phyloP scores from a whole-genome alignment of 2,797 vertebrate genomes.

The Phataginus tetradactyla region DNA sequence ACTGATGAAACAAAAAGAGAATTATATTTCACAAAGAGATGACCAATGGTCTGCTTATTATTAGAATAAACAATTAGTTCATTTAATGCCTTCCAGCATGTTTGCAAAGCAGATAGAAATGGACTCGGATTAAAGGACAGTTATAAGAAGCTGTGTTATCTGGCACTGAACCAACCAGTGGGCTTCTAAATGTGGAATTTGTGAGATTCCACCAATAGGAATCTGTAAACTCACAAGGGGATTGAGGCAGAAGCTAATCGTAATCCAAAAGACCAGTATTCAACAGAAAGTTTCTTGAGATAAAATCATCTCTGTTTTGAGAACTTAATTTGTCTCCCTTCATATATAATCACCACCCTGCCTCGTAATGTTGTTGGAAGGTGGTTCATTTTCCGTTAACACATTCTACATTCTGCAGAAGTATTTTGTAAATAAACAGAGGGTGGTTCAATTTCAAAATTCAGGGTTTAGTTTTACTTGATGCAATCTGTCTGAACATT shows the following conservation, averaged over 20 bases:
- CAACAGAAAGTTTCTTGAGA: conserved; percentile 39
- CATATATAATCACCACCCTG: not conserved
- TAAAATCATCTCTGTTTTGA: conserved; percentile 5
- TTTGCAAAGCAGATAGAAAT: conserved; percentile 46
- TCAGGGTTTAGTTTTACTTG: not conserved
- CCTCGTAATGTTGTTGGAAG: not conserved
- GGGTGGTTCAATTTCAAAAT: not conserved
- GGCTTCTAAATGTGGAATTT: conserved; percentile 27
- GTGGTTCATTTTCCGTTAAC: not conserved
- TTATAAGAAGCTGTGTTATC: conserved; percentile 35
- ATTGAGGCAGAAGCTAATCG: not conserved
- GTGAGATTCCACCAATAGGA: conserved; percentile 15
- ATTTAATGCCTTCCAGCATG: conserved; percentile 50
- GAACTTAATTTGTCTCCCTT: conserved; percentile 32
- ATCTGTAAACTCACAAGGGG: not conserved
- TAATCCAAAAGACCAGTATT: conserved; percentile 22
- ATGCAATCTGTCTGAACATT: not conserved
- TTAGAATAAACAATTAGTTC: conserved; percentile 38
- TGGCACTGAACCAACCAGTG: conserved; percentile 14
- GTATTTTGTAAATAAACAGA: not conserved
- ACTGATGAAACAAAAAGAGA: conserved; percentile 58
- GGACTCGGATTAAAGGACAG: conserved; percentile 30
- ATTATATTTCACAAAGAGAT: conserved; percentile 58
- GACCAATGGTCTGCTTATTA: conserved; percentile 44
- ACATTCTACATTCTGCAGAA: not conserved